These are phyloP conservation scores for Microplitis mediator DNA, from an alignment of 1,140 invertebrate species.

Conservation along the genomic window DNA sequence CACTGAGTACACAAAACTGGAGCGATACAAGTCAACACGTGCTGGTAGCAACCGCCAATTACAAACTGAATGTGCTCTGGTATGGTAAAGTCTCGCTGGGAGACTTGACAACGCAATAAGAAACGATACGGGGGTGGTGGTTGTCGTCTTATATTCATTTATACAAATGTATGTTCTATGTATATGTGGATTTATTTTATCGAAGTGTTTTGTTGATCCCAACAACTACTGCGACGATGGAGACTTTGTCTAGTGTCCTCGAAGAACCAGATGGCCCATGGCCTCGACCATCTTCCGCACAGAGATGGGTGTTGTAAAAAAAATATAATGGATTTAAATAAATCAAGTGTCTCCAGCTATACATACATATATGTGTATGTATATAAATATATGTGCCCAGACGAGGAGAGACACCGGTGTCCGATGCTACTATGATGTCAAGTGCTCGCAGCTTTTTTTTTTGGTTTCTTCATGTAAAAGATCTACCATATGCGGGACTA, in stretches of 20 bases:
- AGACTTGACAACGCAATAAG: constrained; percentile 4
- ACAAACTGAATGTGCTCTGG: constrained; percentile 15
- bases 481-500: not conserved
- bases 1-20: not conserved
- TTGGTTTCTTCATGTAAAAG: no score
- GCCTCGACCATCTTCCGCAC: not conserved
- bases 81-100: constrained; percentile 15
- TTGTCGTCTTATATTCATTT: not conserved
- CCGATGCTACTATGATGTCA: no score
- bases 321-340: constrained; percentile 11
- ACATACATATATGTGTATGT: not conserved
- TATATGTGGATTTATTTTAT: constrained; percentile 1
- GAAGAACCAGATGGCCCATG: constrained; percentile 19
- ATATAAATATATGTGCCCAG: not conserved
- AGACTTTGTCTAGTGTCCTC: not conserved
- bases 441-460: no score
- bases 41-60: constrained; percentile 18
- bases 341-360: not conserved
- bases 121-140: constrained; percentile 18
- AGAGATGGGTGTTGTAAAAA: constrained; percentile 4
- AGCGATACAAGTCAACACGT: constrained; percentile 7
- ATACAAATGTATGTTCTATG: not conserved
- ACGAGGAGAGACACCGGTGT: not conserved
- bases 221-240: not conserved
- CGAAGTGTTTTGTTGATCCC: not conserved